Evolutionary conservation across 2,888 invertebrate genomes (phyloP).

Genomic region (Limnephilus rhombicus): DNA sequence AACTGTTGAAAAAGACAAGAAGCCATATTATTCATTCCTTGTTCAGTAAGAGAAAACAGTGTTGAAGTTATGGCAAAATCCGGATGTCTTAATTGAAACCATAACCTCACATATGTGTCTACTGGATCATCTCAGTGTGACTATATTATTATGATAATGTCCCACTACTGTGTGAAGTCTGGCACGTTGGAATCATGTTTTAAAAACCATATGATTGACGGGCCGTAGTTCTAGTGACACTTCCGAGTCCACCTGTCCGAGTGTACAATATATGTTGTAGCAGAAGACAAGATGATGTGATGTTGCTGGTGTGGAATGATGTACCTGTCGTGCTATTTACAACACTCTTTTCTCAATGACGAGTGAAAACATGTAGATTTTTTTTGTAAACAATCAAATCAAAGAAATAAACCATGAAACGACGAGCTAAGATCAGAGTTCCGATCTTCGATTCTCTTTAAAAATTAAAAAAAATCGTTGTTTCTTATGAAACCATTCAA

Average conservation of each 20-base stretch:
- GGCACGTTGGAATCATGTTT: background rate
- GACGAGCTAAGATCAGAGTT: no score
- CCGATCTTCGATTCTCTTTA: no score
- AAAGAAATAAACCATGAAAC: background rate
- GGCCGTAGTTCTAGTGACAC: background rate
- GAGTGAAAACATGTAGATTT: background rate
- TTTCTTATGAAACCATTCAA: no score
- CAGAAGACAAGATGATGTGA: background rate
- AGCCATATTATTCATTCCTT: no score
- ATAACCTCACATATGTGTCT: slow-evolving; percentile 12
- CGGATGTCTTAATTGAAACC: background rate
- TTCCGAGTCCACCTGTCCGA: background rate
- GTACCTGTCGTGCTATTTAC: background rate
- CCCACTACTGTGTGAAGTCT: background rate
- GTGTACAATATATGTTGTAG: background rate
- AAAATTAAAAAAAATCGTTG: no score
- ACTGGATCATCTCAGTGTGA: slow-evolving; percentile 1
- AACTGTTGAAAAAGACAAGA: no score
- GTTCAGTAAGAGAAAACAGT: background rate
- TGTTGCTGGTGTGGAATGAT: background rate
- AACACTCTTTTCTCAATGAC: background rate
- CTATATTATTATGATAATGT: background rate
- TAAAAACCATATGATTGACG: background rate
- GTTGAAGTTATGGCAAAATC: background rate
- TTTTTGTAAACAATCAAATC: background rate